Evolutionary conservation across 53 echinoderm and acorn worm genomes (phyloP).

Genomic region (Antedon mediterranea): DNA sequence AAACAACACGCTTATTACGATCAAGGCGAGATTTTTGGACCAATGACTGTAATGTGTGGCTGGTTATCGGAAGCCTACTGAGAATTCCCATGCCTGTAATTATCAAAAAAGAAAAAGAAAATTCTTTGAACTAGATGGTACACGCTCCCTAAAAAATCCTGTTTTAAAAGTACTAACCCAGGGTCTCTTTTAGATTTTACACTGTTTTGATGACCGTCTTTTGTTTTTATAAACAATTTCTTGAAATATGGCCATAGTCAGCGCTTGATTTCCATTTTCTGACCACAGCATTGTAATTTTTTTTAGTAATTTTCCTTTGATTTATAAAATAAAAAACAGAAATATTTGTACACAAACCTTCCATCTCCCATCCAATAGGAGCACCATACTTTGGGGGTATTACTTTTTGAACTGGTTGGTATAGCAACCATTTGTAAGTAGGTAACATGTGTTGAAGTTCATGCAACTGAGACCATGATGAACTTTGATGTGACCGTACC

Average conservation of each 20-base stretch:
- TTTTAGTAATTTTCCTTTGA: too few relatives aligned
- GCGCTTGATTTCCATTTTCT: too few relatives aligned
- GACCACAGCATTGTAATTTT: too few relatives aligned
- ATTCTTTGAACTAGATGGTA: too few relatives aligned
- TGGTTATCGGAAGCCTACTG: conserved; percentile 43
- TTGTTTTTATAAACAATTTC: too few relatives aligned
- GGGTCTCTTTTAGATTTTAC: too few relatives aligned
- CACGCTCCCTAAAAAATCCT: too few relatives aligned
- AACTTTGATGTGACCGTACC: conserved; percentile 34
- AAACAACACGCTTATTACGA: conserved; percentile 34
- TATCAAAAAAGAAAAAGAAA: not conserved
- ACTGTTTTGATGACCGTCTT: too few relatives aligned
- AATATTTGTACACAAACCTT: conserved; percentile 50
- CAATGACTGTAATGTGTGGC: conserved; percentile 24
- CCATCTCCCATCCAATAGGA: conserved; percentile 39
- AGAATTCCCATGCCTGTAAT: conserved; percentile 54
- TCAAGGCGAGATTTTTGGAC: conserved; percentile 42
- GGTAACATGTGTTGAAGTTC: conserved; percentile 55
- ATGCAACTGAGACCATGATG: conserved; percentile 33
- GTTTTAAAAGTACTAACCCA: too few relatives aligned
- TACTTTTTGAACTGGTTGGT: conserved; percentile 35
- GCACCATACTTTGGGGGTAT: conserved; percentile 19
- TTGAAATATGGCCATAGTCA: too few relatives aligned
- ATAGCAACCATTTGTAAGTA: conserved; percentile 41
- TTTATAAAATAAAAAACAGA: too few relatives aligned